Evolutionary conservation across 2,113 vertebrate genomes (phyloP).

Genomic region (Muntiacus reevesi): DNA sequence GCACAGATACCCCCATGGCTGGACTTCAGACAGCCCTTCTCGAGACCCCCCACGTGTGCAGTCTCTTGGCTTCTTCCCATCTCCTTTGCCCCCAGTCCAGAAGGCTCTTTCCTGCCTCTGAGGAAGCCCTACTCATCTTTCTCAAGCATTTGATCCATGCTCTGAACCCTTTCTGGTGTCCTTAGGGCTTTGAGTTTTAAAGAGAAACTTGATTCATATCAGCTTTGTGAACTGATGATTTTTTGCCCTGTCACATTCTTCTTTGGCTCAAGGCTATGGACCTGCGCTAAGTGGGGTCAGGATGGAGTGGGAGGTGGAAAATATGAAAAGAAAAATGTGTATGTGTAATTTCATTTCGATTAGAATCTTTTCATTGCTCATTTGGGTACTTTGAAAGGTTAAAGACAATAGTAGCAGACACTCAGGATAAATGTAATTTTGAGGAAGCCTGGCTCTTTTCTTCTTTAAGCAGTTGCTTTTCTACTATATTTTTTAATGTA

Average conservation of each 20-base stretch:
- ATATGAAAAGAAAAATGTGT: neutral
- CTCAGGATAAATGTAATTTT: neutral
- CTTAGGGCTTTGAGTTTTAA: neutral
- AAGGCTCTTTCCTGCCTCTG: neutral
- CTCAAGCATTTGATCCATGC: neutral
- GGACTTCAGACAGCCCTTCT: neutral
- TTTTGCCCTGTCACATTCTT: accelerated
- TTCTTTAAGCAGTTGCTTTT: neutral
- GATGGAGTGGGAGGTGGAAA: neutral
- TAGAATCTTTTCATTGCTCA: neutral
- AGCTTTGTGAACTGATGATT: neutral
- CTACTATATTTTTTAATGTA: neutral
- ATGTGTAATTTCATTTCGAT: neutral
- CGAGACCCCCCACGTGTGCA: accelerated
- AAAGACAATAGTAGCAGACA: neutral
- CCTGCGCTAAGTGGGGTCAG: accelerated
- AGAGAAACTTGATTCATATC: neutral
- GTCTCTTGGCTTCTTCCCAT: neutral
- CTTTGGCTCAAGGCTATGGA: neutral
- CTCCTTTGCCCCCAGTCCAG: neutral
- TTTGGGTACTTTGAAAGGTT: neutral
- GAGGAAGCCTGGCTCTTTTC: neutral
- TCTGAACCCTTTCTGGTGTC: neutral
- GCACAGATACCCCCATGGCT: neutral
- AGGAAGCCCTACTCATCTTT: neutral